Conservation (phyloP, 2,888 invertebrate genomes). For the Idaea aversata region DNA sequence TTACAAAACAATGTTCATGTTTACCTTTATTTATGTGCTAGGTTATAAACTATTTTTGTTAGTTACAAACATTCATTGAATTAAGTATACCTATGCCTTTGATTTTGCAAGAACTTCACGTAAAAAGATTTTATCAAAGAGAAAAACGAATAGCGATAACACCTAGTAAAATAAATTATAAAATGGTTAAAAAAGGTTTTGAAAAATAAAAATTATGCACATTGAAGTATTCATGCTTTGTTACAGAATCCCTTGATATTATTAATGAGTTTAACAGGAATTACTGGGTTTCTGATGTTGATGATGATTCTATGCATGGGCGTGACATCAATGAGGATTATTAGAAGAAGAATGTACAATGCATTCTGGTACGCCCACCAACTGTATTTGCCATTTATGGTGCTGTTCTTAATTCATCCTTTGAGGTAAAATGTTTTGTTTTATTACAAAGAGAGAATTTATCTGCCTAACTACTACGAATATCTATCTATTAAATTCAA, state of each 20-base stretch:
- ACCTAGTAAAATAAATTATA: not conserved
- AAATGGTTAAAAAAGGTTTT: not conserved
- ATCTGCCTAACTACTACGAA: too few species aligned
- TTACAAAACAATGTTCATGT: slow-evolving; percentile 27
- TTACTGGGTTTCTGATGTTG: slow-evolving; percentile 74
- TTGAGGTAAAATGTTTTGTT: slow-evolving; percentile 60
- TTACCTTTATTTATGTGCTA: slow-evolving; percentile 3
- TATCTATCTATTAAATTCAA: too few species aligned
- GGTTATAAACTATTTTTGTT: not conserved
- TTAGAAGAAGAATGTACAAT: slow-evolving; percentile 70
- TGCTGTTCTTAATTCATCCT: slow-evolving; percentile 75
- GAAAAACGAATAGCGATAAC: not conserved
- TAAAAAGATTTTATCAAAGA: not conserved
- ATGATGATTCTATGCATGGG: slow-evolving; percentile 66
- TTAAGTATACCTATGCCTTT: not conserved
- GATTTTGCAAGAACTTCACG: not conserved
- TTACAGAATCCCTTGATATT: slow-evolving; percentile 64
- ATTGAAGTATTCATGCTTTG: not conserved
- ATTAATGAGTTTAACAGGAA: slow-evolving; percentile 60
- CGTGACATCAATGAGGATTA: slow-evolving; percentile 61
- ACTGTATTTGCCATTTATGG: slow-evolving; percentile 69
- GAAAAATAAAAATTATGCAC: not conserved
- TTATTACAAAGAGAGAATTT: not conserved
- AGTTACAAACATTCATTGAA: not conserved
- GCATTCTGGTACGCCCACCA: slow-evolving; percentile 79